Evolutionary conservation across 2,113 vertebrate species (phyloP).

Genomic region (Prunella himalayana): DNA sequence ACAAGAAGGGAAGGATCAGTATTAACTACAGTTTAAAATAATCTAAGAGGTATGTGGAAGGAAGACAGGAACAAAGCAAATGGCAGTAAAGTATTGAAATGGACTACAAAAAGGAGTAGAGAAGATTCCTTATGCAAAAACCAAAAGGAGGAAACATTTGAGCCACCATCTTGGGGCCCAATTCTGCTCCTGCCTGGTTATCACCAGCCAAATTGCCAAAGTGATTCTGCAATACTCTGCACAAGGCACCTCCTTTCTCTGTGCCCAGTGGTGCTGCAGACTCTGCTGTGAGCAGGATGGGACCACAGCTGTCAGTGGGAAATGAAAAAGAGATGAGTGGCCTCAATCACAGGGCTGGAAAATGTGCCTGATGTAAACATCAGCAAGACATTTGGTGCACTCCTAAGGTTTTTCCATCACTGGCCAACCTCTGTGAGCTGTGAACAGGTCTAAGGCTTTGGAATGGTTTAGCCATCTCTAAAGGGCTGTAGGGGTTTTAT

Average conservation of each 20-base stretch:
- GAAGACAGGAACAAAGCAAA: slow-evolving; percentile 2
- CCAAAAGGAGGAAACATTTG: background rate
- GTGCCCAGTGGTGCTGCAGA: background rate
- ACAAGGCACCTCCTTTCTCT: background rate
- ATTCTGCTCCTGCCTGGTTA: background rate
- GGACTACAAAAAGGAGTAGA: background rate
- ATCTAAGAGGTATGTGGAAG: background rate
- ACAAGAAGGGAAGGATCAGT: background rate
- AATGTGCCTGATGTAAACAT: background rate
- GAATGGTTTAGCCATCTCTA: slow-evolving; percentile 17
- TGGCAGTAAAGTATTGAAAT: background rate
- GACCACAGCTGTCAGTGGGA: background rate
- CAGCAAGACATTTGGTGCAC: fast-evolving
- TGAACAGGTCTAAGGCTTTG: background rate
- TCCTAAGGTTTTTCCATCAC: background rate
- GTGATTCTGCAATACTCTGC: background rate
- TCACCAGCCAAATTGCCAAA: background rate
- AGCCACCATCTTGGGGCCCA: background rate
- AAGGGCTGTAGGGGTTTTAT: slow-evolving; percentile 31
- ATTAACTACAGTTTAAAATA: slow-evolving; percentile 10
- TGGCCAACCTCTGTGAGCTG: background rate
- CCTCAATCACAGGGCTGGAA: background rate
- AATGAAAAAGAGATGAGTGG: background rate
- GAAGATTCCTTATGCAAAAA: background rate
- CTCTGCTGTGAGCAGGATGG: background rate